A percentile compares a stretch with the other conserved stretches of the same genome.
Evolutionary conservation across 2,888 invertebrate species (phyloP).

Genomic region (Pomacea canaliculata): DNA sequence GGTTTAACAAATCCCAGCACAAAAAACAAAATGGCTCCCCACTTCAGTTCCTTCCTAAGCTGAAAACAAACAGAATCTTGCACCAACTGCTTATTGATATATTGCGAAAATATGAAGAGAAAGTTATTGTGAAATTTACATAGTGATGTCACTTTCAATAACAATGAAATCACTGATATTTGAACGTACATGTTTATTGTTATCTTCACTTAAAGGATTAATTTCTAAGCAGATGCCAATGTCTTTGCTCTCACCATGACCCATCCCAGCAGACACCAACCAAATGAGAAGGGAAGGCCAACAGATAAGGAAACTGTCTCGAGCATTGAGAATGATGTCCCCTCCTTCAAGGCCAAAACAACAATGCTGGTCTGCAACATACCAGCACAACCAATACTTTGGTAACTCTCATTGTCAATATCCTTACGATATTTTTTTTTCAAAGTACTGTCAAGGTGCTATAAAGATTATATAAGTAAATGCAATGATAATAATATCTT

Average conservation of each 20-base stretch:
- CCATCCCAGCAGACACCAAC: constrained; percentile 59
- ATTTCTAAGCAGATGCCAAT: too few species aligned
- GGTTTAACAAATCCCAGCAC: constrained; percentile 55
- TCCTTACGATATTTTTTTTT: too few species aligned
- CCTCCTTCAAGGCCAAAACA: constrained; percentile 55
- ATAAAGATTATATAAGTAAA: too few species aligned
- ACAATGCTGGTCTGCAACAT: constrained; percentile 60
- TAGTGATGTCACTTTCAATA: too few species aligned
- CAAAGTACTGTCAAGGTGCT: too few species aligned
- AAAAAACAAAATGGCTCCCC: constrained; percentile 48
- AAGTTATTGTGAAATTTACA: too few species aligned
- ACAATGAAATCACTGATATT: too few species aligned
- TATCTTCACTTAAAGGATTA: too few species aligned
- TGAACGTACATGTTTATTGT: too few species aligned
- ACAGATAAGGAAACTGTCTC: constrained; percentile 53
- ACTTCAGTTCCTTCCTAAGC: constrained; percentile 50
- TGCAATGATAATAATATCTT: neutral
- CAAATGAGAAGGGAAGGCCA: constrained; percentile 59
- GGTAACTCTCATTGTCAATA: too few species aligned
- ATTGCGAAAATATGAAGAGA: too few species aligned
- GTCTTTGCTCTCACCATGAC: constrained; percentile 45
- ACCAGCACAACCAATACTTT: neutral
- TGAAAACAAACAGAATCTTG: constrained; percentile 32
- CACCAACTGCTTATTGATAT: neutral
- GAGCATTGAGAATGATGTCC: constrained; percentile 42